These are phyloP conservation scores for Anthoscopus minutus DNA, from an alignment of 2,113 vertebrate species.

Conservation along the genomic window DNA sequence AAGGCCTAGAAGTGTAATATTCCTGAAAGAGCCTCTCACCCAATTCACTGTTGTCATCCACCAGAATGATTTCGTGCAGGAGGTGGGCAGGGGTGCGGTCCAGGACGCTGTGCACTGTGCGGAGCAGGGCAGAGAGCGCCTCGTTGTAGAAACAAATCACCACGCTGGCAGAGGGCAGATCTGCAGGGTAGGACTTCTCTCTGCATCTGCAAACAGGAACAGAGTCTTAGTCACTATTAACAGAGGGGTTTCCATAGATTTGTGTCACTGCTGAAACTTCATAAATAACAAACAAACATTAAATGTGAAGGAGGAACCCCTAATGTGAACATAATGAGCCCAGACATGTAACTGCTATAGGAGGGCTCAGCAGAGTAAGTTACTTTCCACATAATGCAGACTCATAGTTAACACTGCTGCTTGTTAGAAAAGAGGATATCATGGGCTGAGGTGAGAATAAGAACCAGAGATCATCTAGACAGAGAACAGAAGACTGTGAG, in stretches of 20 bases:
- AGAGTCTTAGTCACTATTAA: neutral
- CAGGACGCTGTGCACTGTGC: slow-evolving; percentile 89
- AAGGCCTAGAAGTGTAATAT: neutral
- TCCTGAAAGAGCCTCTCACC: slow-evolving; percentile 66
- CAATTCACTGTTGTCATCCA: slow-evolving; percentile 91
- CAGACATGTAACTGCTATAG: neutral
- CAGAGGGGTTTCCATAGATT: neutral
- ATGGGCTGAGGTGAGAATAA: neutral
- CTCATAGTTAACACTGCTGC: neutral
- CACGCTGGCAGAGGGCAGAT: slow-evolving; percentile 83
- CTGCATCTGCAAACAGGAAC: slow-evolving; percentile 74
- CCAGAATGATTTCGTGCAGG: slow-evolving; percentile 90
- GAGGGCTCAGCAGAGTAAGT: neutral
- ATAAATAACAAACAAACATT: neutral
- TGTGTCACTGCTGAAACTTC: neutral
- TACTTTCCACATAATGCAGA: neutral
- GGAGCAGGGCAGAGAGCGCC: slow-evolving; percentile 88
- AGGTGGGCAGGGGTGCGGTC: slow-evolving; percentile 82
- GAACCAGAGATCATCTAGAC: neutral
- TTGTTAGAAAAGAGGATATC: neutral
- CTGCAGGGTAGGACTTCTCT: slow-evolving; percentile 73
- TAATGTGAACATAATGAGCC: neutral
- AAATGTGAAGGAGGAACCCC: neutral
- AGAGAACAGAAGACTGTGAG: neutral
- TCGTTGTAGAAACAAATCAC: slow-evolving; percentile 98